Base-by-base conservation (phyloP, 2,888 invertebrate genomes). In the Hedya salicella region DNA sequence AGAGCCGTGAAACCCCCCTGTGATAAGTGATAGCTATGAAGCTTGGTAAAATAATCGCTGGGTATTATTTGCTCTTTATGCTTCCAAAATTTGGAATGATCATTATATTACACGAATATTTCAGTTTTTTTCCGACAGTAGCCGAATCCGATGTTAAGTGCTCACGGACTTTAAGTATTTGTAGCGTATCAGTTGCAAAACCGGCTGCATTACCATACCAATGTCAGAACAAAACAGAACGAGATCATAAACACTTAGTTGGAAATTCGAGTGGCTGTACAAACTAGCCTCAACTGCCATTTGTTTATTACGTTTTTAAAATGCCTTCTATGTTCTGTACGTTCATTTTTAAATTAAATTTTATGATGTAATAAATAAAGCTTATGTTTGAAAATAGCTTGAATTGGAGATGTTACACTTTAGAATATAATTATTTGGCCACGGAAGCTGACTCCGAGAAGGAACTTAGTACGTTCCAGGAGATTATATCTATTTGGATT, bases 211-310 rank as follows among this genome's bases (percentile, higher is more conserved):
- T 50, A 50, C 32, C 50, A 52, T 59, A 48, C 14, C 46, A 30
- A 32, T n/a, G 17, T 32, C 57, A 57, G 19, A 48, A 59, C 57
- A 59, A 16, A 59, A 46, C 57, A 59, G 46, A 59, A 48, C 46
- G 46, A 48, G 46, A 46, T 32, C 42, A 44, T 56, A 50, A 40
- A 61, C 60, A 50, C 60, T 61, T 50, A 39, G 59, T 46, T 14
- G n/a, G 17, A 21, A 14, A 39, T 21, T 60, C 17, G 46, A 59
- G 59, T 50, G 40, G 50, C 50, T 39, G 49, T 67, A n/a, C n/a
- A 66, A 75, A 75, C 76, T 75, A 73, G 65, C 77, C 73, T 74
- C 75, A 76, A 78, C 79, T 79, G 78, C 77, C 80, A 77, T 82
- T 86, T 82, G 76, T 14, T 6, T 2, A 8, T 1, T 30, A 17